Conservation (phyloP, 2,797 vertebrate species). For the Lepilemur ruficaudatus region DNA sequence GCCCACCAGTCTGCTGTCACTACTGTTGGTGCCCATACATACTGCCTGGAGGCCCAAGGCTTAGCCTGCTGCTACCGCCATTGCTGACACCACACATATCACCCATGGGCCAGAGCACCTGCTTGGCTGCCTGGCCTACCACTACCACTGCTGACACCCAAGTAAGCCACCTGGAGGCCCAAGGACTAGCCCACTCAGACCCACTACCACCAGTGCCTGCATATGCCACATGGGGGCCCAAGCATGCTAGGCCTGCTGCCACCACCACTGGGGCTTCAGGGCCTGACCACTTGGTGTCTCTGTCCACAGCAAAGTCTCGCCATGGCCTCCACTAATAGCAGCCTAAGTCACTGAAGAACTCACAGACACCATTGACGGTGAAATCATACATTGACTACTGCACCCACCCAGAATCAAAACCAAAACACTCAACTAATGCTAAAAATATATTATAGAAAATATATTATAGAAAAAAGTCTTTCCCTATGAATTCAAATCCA, state of each 20-base stretch:
- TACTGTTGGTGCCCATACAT: background rate
- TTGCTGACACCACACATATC: background rate
- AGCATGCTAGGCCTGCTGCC: background rate
- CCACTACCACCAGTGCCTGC: background rate
- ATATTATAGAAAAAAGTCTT: background rate
- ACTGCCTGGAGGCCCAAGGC: background rate
- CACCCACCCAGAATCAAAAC: background rate
- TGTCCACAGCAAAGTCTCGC: background rate
- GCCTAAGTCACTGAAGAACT: background rate
- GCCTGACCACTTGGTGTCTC: background rate
- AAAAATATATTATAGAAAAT: background rate
- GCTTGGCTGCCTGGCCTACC: background rate
- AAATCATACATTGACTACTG: background rate
- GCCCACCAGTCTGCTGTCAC: background rate
- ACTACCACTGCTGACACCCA: background rate
- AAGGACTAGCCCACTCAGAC: background rate
- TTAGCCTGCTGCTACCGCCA: background rate
- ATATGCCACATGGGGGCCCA: background rate
- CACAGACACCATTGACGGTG: background rate
- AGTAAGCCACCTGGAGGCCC: background rate
- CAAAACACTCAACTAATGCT: background rate
- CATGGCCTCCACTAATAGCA: background rate
- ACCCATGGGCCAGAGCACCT: background rate
- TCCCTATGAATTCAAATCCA: background rate
- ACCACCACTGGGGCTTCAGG: background rate